Evolutionary conservation across 2,113 vertebrate genomes (phyloP).

Genomic region (Alexandromys fortis): DNA sequence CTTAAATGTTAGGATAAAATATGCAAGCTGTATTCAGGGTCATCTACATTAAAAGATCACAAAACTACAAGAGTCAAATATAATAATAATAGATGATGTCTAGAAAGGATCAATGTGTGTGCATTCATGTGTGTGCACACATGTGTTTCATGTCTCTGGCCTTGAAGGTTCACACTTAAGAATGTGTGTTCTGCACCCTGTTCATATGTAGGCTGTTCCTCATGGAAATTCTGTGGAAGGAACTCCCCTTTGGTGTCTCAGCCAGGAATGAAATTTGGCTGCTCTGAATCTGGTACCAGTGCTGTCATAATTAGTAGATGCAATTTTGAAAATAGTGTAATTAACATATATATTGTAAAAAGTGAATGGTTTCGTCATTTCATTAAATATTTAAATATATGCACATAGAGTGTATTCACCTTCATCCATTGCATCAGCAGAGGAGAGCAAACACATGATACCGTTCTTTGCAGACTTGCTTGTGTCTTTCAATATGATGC

Average conservation of each 20-base stretch:
- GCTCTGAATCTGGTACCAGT: background rate
- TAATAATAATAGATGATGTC: no score
- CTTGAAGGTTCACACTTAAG: background rate
- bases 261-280: rapidly evolving
- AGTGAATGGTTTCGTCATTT: background rate
- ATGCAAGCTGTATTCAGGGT: background rate
- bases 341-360: background rate
- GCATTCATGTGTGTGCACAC: background rate
- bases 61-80: background rate
- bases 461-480: background rate
- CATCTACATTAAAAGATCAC: background rate
- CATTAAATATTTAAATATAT: background rate
- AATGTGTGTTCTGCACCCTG: background rate
- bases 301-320: rapidly evolving
- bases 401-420: no score
- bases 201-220: background rate
- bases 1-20: no score
- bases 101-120: no score
- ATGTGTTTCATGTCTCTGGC: background rate
- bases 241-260: background rate
- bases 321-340: background rate
- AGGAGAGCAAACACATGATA: background rate
- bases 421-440: background rate
- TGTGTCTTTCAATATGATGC: background rate
- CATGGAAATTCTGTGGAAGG: background rate